phyloP scores from a whole-genome alignment of 1,140 invertebrate genomes.

The Ceratosolen fusciceps region DNA sequence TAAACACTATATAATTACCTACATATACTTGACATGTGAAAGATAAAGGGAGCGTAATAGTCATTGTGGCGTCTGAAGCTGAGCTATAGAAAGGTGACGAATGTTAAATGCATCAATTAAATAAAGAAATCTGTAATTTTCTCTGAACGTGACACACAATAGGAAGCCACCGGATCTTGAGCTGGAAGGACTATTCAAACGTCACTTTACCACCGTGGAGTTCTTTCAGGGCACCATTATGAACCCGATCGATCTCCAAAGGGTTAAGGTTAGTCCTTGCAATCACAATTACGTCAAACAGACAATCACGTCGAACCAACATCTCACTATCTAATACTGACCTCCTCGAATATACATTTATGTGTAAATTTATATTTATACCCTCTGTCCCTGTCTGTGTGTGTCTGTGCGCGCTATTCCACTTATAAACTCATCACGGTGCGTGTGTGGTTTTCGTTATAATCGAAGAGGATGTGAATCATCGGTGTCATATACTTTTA shows the following conservation, averaged over 20 bases:
- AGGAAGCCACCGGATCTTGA: conserved; percentile 96
- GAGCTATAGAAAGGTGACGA: conserved; percentile 59
- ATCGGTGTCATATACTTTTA: neutral
- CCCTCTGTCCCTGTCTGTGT: no score
- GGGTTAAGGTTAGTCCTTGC: conserved; percentile 92
- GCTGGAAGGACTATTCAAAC: conserved; percentile 98
- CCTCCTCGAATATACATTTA: conserved; percentile 1
- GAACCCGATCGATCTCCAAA: conserved; percentile 98
- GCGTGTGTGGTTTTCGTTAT: neutral
- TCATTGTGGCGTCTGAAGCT: conserved; percentile 32
- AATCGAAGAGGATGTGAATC: neutral
- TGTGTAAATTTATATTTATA: no score
- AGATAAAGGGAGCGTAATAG: conserved; percentile 31
- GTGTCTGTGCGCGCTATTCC: neutral
- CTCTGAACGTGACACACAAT: conserved; percentile 57
- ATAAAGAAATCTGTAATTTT: conserved; percentile 62
- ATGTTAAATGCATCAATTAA: conserved; percentile 57
- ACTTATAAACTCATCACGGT: neutral
- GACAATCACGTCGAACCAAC: conserved; percentile 53
- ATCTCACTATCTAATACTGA: conserved; percentile 15
- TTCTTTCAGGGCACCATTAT: conserved; percentile 99
- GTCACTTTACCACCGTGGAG: conserved; percentile 99
- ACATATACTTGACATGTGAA: no score
- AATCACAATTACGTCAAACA: conserved; percentile 32
- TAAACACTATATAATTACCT: no score